Percentiles rank a stretch among this genome's conserved stretches.
Conservation (phyloP, 2,888 invertebrate species). For the Aleiodes leptofemur region DNA sequence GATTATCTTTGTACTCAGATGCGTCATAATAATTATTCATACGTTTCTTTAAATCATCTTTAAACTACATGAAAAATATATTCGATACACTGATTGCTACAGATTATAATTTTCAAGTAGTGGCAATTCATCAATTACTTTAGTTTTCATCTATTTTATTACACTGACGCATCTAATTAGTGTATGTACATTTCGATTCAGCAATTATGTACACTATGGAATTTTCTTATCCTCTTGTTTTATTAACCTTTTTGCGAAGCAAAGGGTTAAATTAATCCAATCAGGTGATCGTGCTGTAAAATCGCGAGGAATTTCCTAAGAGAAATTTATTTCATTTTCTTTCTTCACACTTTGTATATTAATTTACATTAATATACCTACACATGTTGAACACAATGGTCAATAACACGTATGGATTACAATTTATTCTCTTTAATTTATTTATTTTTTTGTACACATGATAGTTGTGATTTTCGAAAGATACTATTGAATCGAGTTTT, state of each 20-base stretch:
- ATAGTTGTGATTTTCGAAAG: conserved; percentile 51
- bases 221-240: conserved; percentile 39
- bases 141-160: conserved; percentile 44
- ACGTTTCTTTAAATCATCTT: conserved; percentile 23
- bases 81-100: conserved; percentile 45
- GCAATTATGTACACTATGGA: conserved; percentile 51
- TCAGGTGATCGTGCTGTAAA: conserved; percentile 35
- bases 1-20: conserved; percentile 54
- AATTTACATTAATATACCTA: conserved; percentile 55
- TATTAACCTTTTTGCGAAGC: neutral
- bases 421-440: conserved; percentile 57
- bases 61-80: conserved; percentile 56
- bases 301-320: conserved; percentile 11
- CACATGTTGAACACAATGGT: conserved; percentile 71
- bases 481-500: neutral
- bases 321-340: conserved; percentile 37
- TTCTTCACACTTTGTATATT: neutral
- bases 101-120: conserved; percentile 3
- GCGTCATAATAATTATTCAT: conserved; percentile 44
- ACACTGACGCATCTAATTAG: conserved; percentile 51
- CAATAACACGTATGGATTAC: conserved; percentile 64
- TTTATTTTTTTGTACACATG: conserved; percentile 1
- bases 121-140: conserved; percentile 26
- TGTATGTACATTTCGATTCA: conserved; percentile 55
- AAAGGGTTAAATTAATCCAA: conserved; percentile 18